These are phyloP conservation scores for Alitta virens DNA, from an alignment of 2,888 invertebrate species.

Conservation along the genomic window DNA sequence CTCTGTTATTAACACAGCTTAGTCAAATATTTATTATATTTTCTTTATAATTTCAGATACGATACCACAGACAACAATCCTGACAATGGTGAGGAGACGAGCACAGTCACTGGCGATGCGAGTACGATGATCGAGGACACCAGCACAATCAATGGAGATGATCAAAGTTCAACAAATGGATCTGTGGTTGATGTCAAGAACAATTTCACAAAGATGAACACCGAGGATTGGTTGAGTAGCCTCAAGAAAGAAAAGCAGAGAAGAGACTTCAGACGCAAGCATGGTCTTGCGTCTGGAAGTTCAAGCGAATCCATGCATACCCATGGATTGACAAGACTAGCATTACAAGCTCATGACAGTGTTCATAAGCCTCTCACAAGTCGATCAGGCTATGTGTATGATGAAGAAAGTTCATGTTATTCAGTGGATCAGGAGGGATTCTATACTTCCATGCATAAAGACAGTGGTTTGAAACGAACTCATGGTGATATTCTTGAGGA, in stretches of 20 bases:
- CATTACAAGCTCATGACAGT: conserved; percentile 18
- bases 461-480: conserved; percentile 72
- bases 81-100: conserved; percentile 38
- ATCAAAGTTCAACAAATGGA: conserved; percentile 14
- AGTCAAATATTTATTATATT: neutral
- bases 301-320: neutral
- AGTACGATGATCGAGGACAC: conserved; percentile 15
- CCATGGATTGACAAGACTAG: conserved; percentile 16
- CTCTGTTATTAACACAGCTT: too few species aligned
- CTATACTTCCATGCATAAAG: conserved; percentile 95
- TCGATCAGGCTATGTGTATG: conserved; percentile 23
- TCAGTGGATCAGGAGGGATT: conserved; percentile 97
- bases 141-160: conserved; percentile 6
- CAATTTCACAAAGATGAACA: conserved; percentile 37
- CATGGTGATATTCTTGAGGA: conserved; percentile 22
- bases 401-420: conserved; percentile 71
- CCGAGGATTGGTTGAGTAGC: conserved; percentile 43
- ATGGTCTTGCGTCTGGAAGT: neutral
- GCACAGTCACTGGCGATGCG: conserved; percentile 33
- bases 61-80: conserved; percentile 40
- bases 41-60: conserved; percentile 31
- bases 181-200: conserved; percentile 23
- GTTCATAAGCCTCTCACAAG: conserved; percentile 8
- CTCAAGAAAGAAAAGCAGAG: conserved; percentile 19
- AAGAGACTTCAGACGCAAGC: neutral